A percentile compares a stretch with the other conserved stretches of the same genome.
Conservation (phyloP, 2,888 invertebrate species). For the Elegia similella region DNA sequence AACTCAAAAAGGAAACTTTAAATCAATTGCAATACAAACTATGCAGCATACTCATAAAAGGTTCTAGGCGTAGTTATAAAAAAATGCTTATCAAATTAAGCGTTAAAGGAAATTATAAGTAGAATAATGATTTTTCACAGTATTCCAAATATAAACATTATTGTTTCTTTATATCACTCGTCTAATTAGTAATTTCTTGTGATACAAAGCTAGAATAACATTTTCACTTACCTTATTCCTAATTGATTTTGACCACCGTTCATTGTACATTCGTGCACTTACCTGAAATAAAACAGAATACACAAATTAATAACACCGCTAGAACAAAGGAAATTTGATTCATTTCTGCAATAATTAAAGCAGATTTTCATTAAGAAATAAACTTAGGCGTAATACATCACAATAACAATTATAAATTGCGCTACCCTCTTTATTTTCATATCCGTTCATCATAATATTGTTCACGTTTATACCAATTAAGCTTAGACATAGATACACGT, state of each 20-base stretch:
- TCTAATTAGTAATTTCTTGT: too few species aligned
- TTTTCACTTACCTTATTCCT: not conserved
- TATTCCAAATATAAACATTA: too few species aligned
- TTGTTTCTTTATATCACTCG: too few species aligned
- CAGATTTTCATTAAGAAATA: slow-evolving; percentile 37
- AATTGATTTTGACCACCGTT: not conserved
- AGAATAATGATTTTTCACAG: too few species aligned
- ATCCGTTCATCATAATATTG: slow-evolving; percentile 63
- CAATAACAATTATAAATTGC: slow-evolving; percentile 54
- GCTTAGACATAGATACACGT: slow-evolving; percentile 55
- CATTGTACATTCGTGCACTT: slow-evolving; percentile 34
- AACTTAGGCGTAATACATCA: slow-evolving; percentile 42
- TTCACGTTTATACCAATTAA: slow-evolving; percentile 66
- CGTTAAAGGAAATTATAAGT: too few species aligned
- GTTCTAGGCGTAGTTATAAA: too few species aligned
- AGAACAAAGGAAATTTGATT: slow-evolving; percentile 24
- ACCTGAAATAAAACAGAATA: slow-evolving; percentile 52
- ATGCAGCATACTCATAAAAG: too few species aligned
- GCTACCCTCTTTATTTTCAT: slow-evolving; percentile 62
- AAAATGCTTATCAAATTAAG: too few species aligned
- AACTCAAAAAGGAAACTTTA: too few species aligned
- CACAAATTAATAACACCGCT: slow-evolving; percentile 22
- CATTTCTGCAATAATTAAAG: slow-evolving; percentile 34
- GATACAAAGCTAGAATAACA: not conserved
- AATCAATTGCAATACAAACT: too few species aligned